Percentiles rank a stretch among this genome's conserved stretches.
These are phyloP conservation scores for Temnothorax rugatulus DNA, from an alignment of 2,888 invertebrate species.

Conservation along the genomic window DNA sequence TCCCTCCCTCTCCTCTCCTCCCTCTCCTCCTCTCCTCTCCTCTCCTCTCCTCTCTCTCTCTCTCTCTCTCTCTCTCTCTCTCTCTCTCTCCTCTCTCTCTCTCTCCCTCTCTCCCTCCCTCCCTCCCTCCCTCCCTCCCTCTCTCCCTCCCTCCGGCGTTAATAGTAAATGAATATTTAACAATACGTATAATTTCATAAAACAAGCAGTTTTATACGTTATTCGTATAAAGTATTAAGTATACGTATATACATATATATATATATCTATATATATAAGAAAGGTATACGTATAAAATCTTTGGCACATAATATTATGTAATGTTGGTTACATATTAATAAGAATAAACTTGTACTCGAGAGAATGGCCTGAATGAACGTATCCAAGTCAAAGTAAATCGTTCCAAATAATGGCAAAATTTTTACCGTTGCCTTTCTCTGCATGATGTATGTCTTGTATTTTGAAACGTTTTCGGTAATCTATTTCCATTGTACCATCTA, in stretches of 20 bases:
- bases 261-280: no score
- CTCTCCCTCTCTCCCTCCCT: no score
- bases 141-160: background rate
- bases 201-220: background rate
- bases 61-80: no score
- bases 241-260: no score
- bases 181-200: background rate
- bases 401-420: slow-evolving; percentile 7
- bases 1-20: no score
- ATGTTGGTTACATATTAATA: slow-evolving; percentile 17
- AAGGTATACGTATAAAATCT: background rate
- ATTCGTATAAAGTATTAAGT: background rate
- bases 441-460: slow-evolving; percentile 25
- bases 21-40: no score
- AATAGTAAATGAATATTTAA: background rate
- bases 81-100: no score
- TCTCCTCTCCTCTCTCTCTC: no score
- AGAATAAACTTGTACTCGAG: slow-evolving; percentile 1
- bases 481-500: background rate
- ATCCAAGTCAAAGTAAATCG: background rate
- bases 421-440: slow-evolving; percentile 28
- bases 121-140: no score
- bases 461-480: background rate
- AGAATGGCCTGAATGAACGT: background rate
- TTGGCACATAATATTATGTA: background rate